Base-by-base conservation (phyloP, 53 echinoderm and acorn worm genomes). In the Crossaster papposus region DNA sequence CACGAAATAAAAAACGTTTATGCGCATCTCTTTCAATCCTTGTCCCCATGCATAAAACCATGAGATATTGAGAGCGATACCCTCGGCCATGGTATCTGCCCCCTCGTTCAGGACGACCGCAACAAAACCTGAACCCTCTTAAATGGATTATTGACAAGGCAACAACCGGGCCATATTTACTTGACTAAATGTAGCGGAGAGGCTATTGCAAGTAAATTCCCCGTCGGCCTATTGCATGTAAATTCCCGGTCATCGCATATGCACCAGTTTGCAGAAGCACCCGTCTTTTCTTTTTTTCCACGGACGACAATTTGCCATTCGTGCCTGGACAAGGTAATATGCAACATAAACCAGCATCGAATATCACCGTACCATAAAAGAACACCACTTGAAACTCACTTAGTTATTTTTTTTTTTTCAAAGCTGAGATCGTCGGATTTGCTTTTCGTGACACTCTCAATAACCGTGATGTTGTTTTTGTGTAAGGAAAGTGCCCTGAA, bases 111-210 rank as follows among this genome's bases (percentile, higher is more conserved):
- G 14, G 6, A 14, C 12, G 17, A 58, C 22, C 58, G 58, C 12
- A 20, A 36, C 36, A 44, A 82, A 36, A 33, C 50, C 83, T 36
- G 22, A 37, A 70, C 29, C 83, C 71, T 83, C 37, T 83, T 83
- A 70, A 83, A 83, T 83, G 70, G 83, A 70, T 83, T 83, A 83
- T 83, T 36, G 71, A 70, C 23, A 23, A 50, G 51, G 70, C 35
- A 44, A 70, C 24, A 70, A 38, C 70, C 50, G 20, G 28, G 71
- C 71, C 71, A 14, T 83, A 83, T 83, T 83, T 70, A 83, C 53
- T 51, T 20, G 50, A 37, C 68, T 71, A n/a, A 83, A 83, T 83
- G 83, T 70, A 83, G 71, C 70, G 51, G 51, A 36, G 36, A 53
- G 44, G 22, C 65, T 38, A 26, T 76, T 34, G n/a, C n/a, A n/a